phyloP scores from a whole-genome alignment of 2,113 vertebrate species.

The Epinephelus cyanopodus region DNA sequence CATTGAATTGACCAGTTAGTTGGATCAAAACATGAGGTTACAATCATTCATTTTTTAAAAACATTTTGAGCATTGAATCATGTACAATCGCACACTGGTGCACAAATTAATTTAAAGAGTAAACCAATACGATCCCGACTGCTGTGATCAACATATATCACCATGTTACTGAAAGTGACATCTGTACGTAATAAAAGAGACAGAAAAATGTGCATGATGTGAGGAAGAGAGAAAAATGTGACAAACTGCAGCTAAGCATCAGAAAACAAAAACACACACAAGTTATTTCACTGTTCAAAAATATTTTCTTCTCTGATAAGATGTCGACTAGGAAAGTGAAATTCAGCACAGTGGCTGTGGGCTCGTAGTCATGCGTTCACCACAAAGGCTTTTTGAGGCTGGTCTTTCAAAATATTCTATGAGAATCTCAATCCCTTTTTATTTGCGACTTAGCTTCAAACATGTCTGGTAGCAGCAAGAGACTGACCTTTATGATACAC shows the following conservation, averaged over 20 bases:
- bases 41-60: not conserved
- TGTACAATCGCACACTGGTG: not conserved
- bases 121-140: not conserved
- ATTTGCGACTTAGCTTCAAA: conserved; percentile 28
- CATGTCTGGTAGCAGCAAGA: conserved; percentile 7
- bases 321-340: conserved; percentile 10
- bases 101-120: not conserved
- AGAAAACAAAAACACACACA: conserved; percentile 33
- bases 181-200: conserved; percentile 25
- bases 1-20: not conserved
- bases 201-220: conserved; percentile 17
- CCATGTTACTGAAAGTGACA: conserved; percentile 2
- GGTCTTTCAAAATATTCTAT: not conserved
- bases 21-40: not conserved
- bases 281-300: conserved; percentile 42
- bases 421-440: conserved; percentile 64
- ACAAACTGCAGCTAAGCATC: not conserved
- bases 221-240: not conserved
- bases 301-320: conserved; percentile 1
- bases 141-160: conserved; percentile 12
- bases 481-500: not conserved
- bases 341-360: not conserved
- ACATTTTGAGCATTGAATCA: not conserved
- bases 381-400: not conserved
- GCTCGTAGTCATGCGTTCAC: not conserved